Evolutionary conservation across 2,888 invertebrate genomes (phyloP).

Genomic region (Mimachlamys varia): DNA sequence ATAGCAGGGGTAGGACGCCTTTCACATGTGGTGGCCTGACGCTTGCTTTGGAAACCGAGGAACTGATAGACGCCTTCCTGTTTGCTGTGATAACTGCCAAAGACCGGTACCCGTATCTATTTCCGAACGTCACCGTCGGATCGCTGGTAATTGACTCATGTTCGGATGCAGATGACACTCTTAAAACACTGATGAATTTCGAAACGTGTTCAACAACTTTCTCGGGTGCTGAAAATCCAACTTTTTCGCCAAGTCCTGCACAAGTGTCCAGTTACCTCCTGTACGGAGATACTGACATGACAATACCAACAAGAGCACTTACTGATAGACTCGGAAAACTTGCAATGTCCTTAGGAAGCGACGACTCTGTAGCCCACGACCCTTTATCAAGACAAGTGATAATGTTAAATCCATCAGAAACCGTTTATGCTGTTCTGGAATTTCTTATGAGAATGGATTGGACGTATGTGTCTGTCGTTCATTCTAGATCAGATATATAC

Average conservation of each 20-base stretch:
- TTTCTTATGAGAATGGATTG: slow-evolving; percentile 60
- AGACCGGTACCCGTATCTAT: slow-evolving; percentile 59
- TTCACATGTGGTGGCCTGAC: slow-evolving; percentile 60
- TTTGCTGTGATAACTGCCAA: slow-evolving; percentile 65
- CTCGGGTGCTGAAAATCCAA: neutral
- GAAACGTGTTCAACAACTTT: slow-evolving; percentile 64
- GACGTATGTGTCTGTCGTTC: slow-evolving; percentile 63
- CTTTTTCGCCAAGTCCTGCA: slow-evolving; percentile 50
- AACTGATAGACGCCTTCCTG: slow-evolving; percentile 65
- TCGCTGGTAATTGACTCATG: slow-evolving; percentile 70
- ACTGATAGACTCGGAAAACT: slow-evolving; percentile 47
- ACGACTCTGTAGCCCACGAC: slow-evolving; percentile 46
- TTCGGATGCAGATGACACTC: slow-evolving; percentile 55
- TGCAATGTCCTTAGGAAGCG: slow-evolving; percentile 46
- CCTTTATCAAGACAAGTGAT: slow-evolving; percentile 5
- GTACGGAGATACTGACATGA: slow-evolving; percentile 39
- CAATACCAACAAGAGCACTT: neutral
- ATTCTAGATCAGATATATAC: slow-evolving; percentile 53
- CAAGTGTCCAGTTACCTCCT: slow-evolving; percentile 61
- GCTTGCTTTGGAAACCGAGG: slow-evolving; percentile 53
- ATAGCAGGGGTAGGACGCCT: slow-evolving; percentile 50
- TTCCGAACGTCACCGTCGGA: slow-evolving; percentile 64
- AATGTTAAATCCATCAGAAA: neutral
- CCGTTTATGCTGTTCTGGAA: slow-evolving; percentile 55
- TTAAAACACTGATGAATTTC: slow-evolving; percentile 65